Percentiles rank a stretch among this genome's conserved stretches.
These are phyloP conservation scores for Zoroaster sp. DNA, from an alignment of 53 echinoderm and acorn worm genomes.

Conservation along the genomic window DNA sequence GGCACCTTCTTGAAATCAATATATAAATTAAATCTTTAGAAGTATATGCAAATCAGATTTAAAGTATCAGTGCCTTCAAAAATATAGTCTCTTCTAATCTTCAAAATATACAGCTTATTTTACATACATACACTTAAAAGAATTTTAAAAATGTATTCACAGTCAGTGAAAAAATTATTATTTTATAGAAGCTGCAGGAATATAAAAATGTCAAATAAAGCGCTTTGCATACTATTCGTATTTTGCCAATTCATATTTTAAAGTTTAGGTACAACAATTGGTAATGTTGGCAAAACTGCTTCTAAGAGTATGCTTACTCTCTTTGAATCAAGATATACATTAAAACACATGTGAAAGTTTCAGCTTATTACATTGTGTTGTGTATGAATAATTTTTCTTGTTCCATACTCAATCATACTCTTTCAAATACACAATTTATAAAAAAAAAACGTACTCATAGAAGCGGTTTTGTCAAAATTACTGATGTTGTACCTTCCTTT, in stretches of 20 bases:
- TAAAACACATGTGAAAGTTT: background rate
- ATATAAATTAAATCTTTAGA: background rate
- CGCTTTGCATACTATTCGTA: background rate
- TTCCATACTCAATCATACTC: too few relatives aligned
- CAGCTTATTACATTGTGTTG: background rate
- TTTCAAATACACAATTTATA: too few relatives aligned
- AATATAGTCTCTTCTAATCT: background rate
- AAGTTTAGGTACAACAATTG: background rate
- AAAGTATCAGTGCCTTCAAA: background rate
- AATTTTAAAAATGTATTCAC: background rate
- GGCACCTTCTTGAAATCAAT: background rate
- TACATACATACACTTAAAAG: background rate
- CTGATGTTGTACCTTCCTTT: background rate
- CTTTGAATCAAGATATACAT: too few relatives aligned
- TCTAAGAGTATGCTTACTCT: too few relatives aligned
- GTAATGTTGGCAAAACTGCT: background rate
- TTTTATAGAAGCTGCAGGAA: background rate
- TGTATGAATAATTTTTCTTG: background rate
- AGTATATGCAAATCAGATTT: too few relatives aligned
- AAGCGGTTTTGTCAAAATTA: background rate
- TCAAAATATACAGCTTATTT: background rate
- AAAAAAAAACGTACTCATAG: background rate
- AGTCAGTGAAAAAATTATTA: background rate
- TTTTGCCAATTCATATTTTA: background rate
- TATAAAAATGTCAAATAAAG: background rate